phyloP scores from a whole-genome alignment of 2,797 vertebrate species.

The Danio kyathit region DNA sequence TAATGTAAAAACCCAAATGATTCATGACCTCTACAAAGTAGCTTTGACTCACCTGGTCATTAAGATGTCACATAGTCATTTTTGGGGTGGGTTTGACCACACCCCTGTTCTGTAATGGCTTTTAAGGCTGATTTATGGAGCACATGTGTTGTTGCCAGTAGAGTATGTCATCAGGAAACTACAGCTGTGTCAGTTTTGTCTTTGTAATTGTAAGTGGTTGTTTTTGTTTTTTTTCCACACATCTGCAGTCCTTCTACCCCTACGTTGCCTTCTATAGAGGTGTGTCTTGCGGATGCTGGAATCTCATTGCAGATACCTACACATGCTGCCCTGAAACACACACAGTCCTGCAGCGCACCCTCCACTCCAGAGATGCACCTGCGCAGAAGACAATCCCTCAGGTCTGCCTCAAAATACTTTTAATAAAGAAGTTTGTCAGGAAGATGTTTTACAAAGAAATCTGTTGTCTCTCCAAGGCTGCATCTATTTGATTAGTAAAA shows the following conservation, averaged over 20 bases:
- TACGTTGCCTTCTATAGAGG: slow-evolving; percentile 75
- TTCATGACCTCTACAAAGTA: slow-evolving; percentile 5
- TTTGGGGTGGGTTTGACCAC: slow-evolving; percentile 29
- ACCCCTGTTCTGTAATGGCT: slow-evolving; percentile 25
- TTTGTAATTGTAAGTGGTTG: slow-evolving; percentile 20
- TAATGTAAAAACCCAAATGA: slow-evolving; percentile 9
- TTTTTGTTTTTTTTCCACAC: slow-evolving; percentile 44
- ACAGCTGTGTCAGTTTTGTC: neutral
- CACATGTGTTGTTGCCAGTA: slow-evolving; percentile 4
- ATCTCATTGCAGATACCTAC: slow-evolving; percentile 66
- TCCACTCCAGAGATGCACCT: slow-evolving; percentile 85
- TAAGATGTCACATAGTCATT: slow-evolving; percentile 38
- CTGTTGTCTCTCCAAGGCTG: neutral
- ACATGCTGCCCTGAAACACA: slow-evolving; percentile 69
- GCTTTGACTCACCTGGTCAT: slow-evolving; percentile 43
- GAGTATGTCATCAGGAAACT: slow-evolving; percentile 5
- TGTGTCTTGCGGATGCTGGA: slow-evolving; percentile 66
- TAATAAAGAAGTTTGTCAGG: too few species aligned
- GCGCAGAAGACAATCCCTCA: slow-evolving; percentile 82
- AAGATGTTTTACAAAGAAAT: neutral
- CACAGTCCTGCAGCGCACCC: slow-evolving; percentile 81
- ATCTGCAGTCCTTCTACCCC: slow-evolving; percentile 78
- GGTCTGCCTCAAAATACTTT: slow-evolving; percentile 68
- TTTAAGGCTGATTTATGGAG: slow-evolving; percentile 16
- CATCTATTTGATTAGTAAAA: neutral